Percentiles rank a stretch among this genome's conserved stretches.
Conservation (phyloP, 1,140 invertebrate species). For the Dermatophagoides farinae region DNA sequence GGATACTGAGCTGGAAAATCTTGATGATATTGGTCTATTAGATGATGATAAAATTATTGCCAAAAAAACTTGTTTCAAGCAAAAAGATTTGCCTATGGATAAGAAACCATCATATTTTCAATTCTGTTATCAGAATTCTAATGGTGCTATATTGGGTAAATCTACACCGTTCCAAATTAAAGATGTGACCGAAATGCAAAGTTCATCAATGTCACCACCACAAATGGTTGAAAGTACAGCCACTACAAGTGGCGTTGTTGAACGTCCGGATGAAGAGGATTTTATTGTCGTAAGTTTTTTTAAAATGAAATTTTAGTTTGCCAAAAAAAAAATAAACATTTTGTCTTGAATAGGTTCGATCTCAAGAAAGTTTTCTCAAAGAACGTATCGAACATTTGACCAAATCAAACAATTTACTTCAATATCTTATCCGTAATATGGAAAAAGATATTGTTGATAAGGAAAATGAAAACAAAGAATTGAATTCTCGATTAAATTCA, state of each 20-base stretch:
- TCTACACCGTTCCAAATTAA: slow-evolving; percentile 28
- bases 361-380: slow-evolving; percentile 10
- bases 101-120: slow-evolving; percentile 28
- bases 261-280: slow-evolving; percentile 20
- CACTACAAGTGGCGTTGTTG: background rate
- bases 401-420: slow-evolving; percentile 7
- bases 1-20: background rate
- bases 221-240: background rate
- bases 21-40: background rate
- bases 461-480: background rate
- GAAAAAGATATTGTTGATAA: slow-evolving; percentile 8
- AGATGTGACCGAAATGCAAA: slow-evolving; percentile 14
- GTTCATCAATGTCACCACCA: background rate
- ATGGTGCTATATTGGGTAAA: slow-evolving; percentile 25
- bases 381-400: slow-evolving; percentile 12
- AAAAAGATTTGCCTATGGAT: background rate
- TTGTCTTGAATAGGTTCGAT: slow-evolving; percentile 2
- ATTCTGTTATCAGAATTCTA: slow-evolving; percentile 26
- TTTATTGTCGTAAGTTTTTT: slow-evolving; percentile 13
- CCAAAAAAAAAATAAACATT: background rate
- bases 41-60: background rate
- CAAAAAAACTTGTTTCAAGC: background rate
- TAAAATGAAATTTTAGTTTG: background rate
- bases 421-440: slow-evolving; percentile 4
- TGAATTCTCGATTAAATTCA: background rate